Base-by-base conservation (phyloP, 2,797 vertebrate species). In the Calcarius lapponicus region DNA sequence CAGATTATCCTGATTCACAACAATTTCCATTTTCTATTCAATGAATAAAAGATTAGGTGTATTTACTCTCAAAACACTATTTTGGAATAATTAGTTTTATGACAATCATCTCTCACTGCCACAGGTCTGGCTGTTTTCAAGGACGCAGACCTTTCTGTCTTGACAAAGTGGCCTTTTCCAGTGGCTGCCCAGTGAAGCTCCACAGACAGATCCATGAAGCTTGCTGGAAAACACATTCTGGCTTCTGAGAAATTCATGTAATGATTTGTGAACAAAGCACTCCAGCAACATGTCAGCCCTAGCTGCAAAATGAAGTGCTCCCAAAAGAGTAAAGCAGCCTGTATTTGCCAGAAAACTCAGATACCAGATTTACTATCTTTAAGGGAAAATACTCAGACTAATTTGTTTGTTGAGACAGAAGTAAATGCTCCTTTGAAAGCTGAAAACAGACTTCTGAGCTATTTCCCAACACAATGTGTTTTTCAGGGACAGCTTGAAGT, bases 381-480 rank as follows among this genome's bases (percentile, higher is more conserved):
- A 62, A 76, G 43, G 24, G 24, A 56, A 85, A 76, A 57, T 56
- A 54, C 31, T 34, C n/a, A 45, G 13, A 54, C 4, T 53, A 31
- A 65, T 74, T 67, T 87, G 14, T 75, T 89, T 62, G 76, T 38
- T 22, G 24, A 88, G 34, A 70, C 28, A 54, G 24, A 82, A 56
- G 24, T n/a, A 65, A 51, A 53, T 24, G 31, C 18, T 80, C 10
- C 5, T 48, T 75, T 45, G 22, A 48, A 85, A 79, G 47, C 28
- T 71, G 58, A 64, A 87, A 93, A 69, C 8, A 72, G 43, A 54
- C 13, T 58, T 80, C 45, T 67, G n/a, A 83, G 29, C n/a, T 72
- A 43, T 26, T 61, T 51, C 4, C 6, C 21, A 78, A 40, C 2
- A 17, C 9, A 61, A 47, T 0, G 0, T 11, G 8, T 50, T 88